A percentile compares a stretch with the other conserved stretches of the same genome.
Conservation (phyloP, 2,113 vertebrate species). For the Urocitellus parryii region DNA sequence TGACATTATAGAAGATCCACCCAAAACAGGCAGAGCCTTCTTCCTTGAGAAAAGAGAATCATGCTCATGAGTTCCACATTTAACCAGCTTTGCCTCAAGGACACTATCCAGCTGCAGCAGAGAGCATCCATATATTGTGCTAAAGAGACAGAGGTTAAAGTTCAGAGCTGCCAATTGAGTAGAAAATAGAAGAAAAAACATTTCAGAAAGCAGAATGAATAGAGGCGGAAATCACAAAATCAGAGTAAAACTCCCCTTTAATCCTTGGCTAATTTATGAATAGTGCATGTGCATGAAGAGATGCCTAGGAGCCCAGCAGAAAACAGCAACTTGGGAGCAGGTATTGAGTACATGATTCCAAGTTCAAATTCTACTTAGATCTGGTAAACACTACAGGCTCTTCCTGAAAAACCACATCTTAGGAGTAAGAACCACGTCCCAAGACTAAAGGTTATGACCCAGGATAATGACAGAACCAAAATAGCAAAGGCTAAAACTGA, state of each 20-base stretch:
- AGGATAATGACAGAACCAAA: neutral
- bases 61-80: rapidly evolving
- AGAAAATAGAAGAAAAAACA: neutral
- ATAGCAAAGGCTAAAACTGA: neutral
- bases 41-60: neutral
- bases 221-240: neutral
- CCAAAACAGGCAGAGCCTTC: neutral
- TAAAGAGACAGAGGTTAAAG: neutral
- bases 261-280: neutral
- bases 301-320: neutral
- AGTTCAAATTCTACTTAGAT: neutral
- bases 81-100: neutral
- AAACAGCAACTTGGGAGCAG: neutral
- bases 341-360: neutral
- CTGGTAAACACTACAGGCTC: neutral
- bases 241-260: neutral
- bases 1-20: neutral
- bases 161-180: neutral
- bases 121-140: neutral
- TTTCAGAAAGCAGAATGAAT: neutral
- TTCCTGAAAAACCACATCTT: neutral
- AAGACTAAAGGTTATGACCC: neutral
- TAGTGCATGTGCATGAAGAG: neutral
- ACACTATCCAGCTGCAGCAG: neutral
- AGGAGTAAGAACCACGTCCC: neutral